phyloP scores from a whole-genome alignment of 2,113 vertebrate genomes.

The Gnathonemus echidnorhynchus region DNA sequence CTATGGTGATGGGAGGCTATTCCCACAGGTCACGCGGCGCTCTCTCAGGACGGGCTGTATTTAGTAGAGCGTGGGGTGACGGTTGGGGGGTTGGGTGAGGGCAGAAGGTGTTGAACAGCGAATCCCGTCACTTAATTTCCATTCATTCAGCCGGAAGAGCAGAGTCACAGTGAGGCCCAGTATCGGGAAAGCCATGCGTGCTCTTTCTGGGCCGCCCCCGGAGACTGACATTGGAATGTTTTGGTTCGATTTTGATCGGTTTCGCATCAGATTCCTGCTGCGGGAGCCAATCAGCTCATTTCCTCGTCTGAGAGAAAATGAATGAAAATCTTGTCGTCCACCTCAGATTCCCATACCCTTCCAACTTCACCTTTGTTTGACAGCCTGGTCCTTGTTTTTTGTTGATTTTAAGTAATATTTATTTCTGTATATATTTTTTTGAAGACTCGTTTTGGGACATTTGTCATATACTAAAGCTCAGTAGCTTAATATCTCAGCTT shows the following conservation, averaged over 20 bases:
- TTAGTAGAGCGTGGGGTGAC: not conserved
- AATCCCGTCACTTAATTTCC: not conserved
- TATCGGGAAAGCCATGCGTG: not conserved
- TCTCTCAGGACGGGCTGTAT: not conserved
- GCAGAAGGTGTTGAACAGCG: not conserved
- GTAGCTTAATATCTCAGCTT: not conserved
- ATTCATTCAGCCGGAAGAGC: not conserved
- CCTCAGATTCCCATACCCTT: not conserved
- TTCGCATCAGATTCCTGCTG: not conserved
- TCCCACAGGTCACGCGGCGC: not conserved
- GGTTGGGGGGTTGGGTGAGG: not conserved
- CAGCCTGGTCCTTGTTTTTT: not conserved
- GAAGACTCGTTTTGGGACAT: not conserved
- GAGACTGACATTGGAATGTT: not conserved
- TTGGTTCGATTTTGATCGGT: not conserved
- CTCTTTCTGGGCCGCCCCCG: not conserved
- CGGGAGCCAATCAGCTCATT: not conserved
- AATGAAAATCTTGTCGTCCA: not conserved
- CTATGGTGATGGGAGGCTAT: constrained; percentile 8
- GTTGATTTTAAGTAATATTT: not conserved
- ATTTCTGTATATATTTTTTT: not conserved
- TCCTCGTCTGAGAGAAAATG: not conserved
- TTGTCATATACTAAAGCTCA: not conserved
- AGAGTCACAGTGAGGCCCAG: not conserved
- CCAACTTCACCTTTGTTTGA: not conserved